Conservation (phyloP, 2,888 invertebrate species). For the Liposcelis brunnea region DNA sequence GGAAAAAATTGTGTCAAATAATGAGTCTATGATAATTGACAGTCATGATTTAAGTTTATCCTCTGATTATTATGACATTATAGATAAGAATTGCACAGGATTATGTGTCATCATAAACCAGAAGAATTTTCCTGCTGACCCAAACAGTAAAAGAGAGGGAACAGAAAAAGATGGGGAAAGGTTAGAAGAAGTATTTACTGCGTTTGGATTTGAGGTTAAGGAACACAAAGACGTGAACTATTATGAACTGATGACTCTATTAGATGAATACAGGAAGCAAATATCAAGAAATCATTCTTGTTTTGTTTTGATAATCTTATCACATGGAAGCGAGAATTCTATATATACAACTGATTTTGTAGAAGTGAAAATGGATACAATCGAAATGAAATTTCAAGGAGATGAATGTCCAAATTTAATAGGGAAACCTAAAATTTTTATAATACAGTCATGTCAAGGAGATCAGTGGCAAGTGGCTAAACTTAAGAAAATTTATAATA, state of each 20-base stretch:
- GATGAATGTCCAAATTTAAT: constrained; percentile 2
- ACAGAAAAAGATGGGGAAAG: constrained; percentile 1
- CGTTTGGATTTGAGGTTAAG: constrained; percentile 1
- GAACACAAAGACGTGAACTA: neutral
- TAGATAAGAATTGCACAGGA: neutral
- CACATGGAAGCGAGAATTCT: neutral
- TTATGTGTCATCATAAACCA: constrained; percentile 1
- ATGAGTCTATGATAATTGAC: no score
- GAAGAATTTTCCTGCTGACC: neutral
- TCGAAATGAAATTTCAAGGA: constrained; percentile 7
- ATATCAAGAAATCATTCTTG: neutral
- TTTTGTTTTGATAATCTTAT: neutral
- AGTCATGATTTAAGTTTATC: no score
- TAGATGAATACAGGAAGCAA: neutral
- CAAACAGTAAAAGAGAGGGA: neutral
- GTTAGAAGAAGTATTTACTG: constrained; percentile 1
- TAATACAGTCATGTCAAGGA: constrained; percentile 5
- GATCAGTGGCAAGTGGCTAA: no score
- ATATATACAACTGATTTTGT: constrained; percentile 3
- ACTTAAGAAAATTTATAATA: no score
- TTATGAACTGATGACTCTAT: neutral
- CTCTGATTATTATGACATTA: neutral
- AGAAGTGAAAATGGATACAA: neutral
- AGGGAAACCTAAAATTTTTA: constrained; percentile 5
- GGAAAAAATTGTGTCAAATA: no score